Conservation (phyloP, 2,888 invertebrate species). For the Chaetoderma sp. region DNA sequence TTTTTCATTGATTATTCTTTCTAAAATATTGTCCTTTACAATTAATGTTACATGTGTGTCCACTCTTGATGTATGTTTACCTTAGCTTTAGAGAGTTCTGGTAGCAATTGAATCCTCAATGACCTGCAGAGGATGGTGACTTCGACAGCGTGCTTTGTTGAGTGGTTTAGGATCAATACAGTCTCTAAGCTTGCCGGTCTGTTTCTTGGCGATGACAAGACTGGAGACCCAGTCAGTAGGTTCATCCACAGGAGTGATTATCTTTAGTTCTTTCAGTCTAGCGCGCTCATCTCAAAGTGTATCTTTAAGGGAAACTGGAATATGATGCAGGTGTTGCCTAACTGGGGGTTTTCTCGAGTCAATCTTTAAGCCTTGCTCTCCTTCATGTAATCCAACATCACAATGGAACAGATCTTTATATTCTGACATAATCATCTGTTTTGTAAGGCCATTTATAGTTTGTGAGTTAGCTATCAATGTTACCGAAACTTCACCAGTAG, state of each 20-base stretch:
- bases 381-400: constrained; percentile 9
- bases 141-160: constrained; percentile 28
- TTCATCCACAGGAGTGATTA: constrained; percentile 19
- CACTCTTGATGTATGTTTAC: too few species aligned
- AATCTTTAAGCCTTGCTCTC: constrained; percentile 2
- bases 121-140: constrained; percentile 32
- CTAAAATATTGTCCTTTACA: too few species aligned
- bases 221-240: constrained; percentile 33
- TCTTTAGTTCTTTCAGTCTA: constrained; percentile 1
- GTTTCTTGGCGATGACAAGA: constrained; percentile 23
- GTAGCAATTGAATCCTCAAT: too few species aligned
- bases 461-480: too few species aligned
- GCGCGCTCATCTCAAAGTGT: constrained; percentile 15
- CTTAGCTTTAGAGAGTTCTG: too few species aligned
- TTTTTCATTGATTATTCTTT: too few species aligned
- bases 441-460: too few species aligned
- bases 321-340: constrained; percentile 8
- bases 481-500: too few species aligned
- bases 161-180: constrained; percentile 38
- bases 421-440: not conserved
- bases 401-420: not conserved
- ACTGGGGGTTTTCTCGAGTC: constrained; percentile 2
- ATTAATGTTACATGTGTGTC: too few species aligned
- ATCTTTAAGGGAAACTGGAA: constrained; percentile 15
- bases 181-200: constrained; percentile 25